A percentile compares a stretch with the other conserved stretches of the same genome.
These are phyloP conservation scores for Tachysurus fulvidraco DNA, from an alignment of 2,113 vertebrate genomes.

Conservation along the genomic window DNA sequence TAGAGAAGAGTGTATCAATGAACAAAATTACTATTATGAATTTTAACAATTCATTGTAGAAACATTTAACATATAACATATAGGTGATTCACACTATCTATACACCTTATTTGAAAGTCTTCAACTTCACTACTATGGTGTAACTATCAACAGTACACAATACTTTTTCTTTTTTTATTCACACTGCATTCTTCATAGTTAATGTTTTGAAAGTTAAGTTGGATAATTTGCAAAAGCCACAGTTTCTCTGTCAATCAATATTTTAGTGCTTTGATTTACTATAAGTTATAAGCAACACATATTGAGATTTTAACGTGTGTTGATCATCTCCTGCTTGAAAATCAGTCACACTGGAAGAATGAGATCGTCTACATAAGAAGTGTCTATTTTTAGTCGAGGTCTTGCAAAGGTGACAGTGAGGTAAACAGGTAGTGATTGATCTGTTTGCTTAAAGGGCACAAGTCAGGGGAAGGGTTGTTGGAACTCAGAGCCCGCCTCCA, in stretches of 20 bases:
- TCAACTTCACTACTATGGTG: background rate
- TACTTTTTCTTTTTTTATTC: background rate
- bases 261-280: background rate
- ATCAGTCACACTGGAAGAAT: background rate
- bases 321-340: background rate
- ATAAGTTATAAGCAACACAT: background rate
- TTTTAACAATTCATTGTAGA: no score
- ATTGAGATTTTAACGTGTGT: background rate
- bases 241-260: background rate
- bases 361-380: background rate
- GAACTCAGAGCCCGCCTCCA: no score
- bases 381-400: slow-evolving; percentile 66
- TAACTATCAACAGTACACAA: background rate
- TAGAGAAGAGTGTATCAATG: no score
- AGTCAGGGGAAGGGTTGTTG: slow-evolving; percentile 60
- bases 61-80: no score
- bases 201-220: background rate
- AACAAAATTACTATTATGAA: no score
- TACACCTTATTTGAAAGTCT: background rate
- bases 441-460: slow-evolving; percentile 70
- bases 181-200: background rate
- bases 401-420: slow-evolving; percentile 64
- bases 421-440: slow-evolving; percentile 67
- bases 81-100: background rate
- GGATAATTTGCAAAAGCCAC: background rate